Base-by-base conservation (phyloP, 2,888 invertebrate species). In the Andrena hattorfiana region DNA sequence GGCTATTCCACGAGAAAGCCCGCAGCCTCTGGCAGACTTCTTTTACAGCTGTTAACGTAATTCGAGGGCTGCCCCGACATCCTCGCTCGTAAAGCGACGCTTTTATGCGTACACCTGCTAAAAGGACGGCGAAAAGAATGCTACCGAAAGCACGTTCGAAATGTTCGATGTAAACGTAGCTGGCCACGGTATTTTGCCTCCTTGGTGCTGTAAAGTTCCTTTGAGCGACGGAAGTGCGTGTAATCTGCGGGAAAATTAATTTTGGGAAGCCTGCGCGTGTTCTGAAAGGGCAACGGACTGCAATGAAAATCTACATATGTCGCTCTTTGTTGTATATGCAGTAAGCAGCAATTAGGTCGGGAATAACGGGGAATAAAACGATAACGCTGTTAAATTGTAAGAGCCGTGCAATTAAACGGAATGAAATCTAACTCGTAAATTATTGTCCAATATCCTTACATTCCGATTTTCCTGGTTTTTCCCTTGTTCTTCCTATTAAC, bases 11-110 rank as follows among this genome's bases (percentile, higher is more conserved):
- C 6, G 56, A 32, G 23, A 35, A 66, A 10, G n/a, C 10, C 20
- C 5, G n/a, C 20, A 20, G 10, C 28, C 16, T 6, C 42, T 56
- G 54, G 2, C 16, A 23, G 60, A 30, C 62, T 49, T 73, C 64
- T 49, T 73, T 72, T 64, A 62, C 51, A 73, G 35, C 8, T 13
- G 26, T 20, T 8, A 54, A 23, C 49, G 62, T 51, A 75, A 78
- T 78, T 67, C 42, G 48, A 32, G 26, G 77, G 26, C 56, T 48
- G 64, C 64, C 72, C 20, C 26, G 20, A 26, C 54, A 49, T 51
- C 42, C 42, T 13, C 28, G 2, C 28, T 69, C 51, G 35, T 62
- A 70, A 70, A 48, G 54, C 20, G 6, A n/a, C 28, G 42, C 23
- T 35, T 62, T 67, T 49, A n/a, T 30, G n/a, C 7, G 20, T 16